Conservation (phyloP, 2,113 vertebrate species). For the Protomyctophum bolini region DNA sequence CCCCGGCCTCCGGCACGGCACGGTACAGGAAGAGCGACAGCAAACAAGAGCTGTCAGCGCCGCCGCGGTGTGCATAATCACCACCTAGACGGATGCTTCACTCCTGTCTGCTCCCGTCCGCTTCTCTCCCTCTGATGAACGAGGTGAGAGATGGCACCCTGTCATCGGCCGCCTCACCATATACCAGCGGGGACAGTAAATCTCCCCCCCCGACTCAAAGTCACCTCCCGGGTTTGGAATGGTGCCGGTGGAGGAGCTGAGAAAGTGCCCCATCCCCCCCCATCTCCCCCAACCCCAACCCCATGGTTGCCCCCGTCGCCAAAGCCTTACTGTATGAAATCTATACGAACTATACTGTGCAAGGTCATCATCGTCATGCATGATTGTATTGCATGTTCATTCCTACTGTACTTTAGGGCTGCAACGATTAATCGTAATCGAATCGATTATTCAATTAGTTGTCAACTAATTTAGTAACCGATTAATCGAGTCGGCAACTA, state of each 20-base stretch:
- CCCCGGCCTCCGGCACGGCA: slow-evolving; percentile 20
- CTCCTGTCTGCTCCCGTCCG: slow-evolving; percentile 58
- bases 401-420: too few species aligned
- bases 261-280: not conserved
- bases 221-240: slow-evolving; percentile 34
- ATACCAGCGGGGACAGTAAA: slow-evolving; percentile 56
- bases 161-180: slow-evolving; percentile 55
- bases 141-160: slow-evolving; percentile 60
- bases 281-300: not conserved
- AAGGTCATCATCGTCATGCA: too few species aligned
- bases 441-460: too few species aligned
- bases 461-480: too few species aligned
- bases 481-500: too few species aligned
- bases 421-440: too few species aligned
- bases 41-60: slow-evolving; percentile 48
- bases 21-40: slow-evolving; percentile 49
- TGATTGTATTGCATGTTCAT: too few species aligned
- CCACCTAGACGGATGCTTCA: slow-evolving; percentile 63
- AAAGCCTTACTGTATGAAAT: too few species aligned
- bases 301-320: too few species aligned
- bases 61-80: slow-evolving; percentile 66
- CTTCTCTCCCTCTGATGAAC: slow-evolving; percentile 73
- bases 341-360: too few species aligned
- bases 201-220: slow-evolving; percentile 61
- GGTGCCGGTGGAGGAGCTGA: not conserved